Conservation (phyloP, 2,113 vertebrate species). For the Thunnus maccoyii region DNA sequence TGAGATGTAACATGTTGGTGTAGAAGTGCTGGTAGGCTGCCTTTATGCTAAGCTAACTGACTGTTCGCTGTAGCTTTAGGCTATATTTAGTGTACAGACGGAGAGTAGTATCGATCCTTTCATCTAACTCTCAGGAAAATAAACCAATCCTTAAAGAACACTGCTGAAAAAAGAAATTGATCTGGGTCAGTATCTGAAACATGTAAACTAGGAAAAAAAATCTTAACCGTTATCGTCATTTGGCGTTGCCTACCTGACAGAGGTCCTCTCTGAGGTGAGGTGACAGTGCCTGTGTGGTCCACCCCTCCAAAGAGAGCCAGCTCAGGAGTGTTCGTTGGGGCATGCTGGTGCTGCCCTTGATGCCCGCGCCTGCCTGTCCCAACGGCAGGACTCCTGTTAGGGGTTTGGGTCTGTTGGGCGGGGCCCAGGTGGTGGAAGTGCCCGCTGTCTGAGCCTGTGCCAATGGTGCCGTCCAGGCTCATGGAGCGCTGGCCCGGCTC, state of each 20-base stretch:
- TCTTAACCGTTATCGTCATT: no score
- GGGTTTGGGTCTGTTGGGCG: conserved; percentile 88
- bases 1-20: no score
- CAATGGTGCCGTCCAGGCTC: conserved; percentile 90
- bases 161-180: background rate
- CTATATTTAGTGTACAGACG: no score
- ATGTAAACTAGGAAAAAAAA: no score
- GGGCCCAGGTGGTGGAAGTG: conserved; percentile 85
- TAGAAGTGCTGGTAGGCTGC: no score
- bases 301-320: conserved; percentile 92
- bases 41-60: no score
- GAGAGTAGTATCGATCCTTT: background rate
- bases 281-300: conserved; percentile 87
- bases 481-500: conserved; percentile 93
- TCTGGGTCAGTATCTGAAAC: background rate
- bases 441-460: conserved; percentile 84
- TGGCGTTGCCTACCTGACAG: conserved; percentile 72
- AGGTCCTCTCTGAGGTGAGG: conserved; percentile 89
- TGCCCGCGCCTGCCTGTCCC: conserved; percentile 87
- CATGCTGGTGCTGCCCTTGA: conserved; percentile 83
- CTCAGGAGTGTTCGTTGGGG: conserved; percentile 83
- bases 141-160: background rate
- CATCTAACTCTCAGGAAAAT: background rate
- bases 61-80: no score
- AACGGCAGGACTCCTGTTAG: conserved; percentile 87